These are phyloP conservation scores for Semnornis frantzii DNA, from an alignment of 2,113 vertebrate species.

Conservation along the genomic window DNA sequence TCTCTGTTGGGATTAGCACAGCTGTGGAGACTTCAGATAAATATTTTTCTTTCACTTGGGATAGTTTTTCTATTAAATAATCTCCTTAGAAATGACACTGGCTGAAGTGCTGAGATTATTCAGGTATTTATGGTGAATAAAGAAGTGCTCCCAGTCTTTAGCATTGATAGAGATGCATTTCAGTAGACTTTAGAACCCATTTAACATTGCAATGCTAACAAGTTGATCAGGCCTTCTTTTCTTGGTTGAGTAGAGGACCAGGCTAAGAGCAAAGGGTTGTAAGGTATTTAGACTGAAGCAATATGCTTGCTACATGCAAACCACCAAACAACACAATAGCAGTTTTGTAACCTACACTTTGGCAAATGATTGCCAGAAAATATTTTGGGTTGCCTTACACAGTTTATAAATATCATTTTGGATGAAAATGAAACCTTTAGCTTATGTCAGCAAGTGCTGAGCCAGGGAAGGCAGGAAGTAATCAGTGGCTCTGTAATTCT, in stretches of 20 bases:
- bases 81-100: background rate
- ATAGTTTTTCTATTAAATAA: background rate
- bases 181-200: background rate
- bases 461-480: fast-evolving
- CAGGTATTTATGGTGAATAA: background rate
- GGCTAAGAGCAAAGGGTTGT: background rate
- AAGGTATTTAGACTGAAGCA: background rate
- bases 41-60: background rate
- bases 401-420: background rate
- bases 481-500: too few species aligned
- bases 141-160: background rate
- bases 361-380: background rate
- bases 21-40: background rate
- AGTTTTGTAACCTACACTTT: background rate
- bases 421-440: background rate
- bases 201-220: background rate
- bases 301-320: background rate
- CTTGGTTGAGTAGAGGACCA: background rate
- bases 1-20: background rate
- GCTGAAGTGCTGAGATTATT: background rate
- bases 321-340: background rate
- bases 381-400: background rate
- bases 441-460: background rate
- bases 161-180: background rate
- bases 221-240: background rate